These are phyloP conservation scores for Galago senegalensis DNA, from an alignment of 2,797 vertebrate genomes.

Conservation along the genomic window DNA sequence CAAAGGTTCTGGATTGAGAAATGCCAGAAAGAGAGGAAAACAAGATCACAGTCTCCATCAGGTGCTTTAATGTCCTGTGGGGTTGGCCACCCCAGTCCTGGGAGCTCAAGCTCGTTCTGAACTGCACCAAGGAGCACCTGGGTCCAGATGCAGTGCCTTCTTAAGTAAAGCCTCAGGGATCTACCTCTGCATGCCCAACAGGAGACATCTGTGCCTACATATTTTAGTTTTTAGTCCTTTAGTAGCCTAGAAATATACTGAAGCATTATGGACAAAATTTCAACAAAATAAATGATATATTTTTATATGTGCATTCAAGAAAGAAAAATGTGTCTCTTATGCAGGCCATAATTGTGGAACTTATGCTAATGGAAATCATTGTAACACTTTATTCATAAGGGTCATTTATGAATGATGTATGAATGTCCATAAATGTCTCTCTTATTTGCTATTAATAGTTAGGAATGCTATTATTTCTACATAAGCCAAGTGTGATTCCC, in stretches of 20 bases:
- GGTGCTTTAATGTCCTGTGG: background rate
- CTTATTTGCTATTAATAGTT: conserved; percentile 87
- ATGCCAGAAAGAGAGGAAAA: background rate
- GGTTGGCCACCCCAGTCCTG: background rate
- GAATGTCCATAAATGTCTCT: conserved; percentile 84
- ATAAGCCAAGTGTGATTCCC: conserved; percentile 79
- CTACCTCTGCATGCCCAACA: background rate
- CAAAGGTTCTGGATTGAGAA: background rate
- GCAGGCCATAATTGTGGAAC: conserved; percentile 81
- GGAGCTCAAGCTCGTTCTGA: background rate
- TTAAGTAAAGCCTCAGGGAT: too few species aligned
- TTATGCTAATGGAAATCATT: conserved; percentile 84
- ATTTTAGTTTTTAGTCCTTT: background rate
- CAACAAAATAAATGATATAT: conserved; percentile 61
- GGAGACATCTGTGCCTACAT: background rate
- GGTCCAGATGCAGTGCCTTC: background rate
- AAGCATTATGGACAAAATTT: conserved; percentile 67
- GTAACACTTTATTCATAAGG: conserved; percentile 86
- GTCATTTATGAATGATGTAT: conserved; percentile 86
- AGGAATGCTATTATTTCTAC: conserved; percentile 83
- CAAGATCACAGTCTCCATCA: background rate
- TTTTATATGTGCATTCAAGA: conserved; percentile 78
- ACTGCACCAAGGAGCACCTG: background rate
- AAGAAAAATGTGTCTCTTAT: conserved; percentile 82
- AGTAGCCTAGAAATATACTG: conserved; percentile 58